Percentiles rank a stretch among this genome's conserved stretches.
Evolutionary conservation across 2,797 vertebrate species (phyloP).

Genomic region (Acrossocheilus fasciatus): DNA sequence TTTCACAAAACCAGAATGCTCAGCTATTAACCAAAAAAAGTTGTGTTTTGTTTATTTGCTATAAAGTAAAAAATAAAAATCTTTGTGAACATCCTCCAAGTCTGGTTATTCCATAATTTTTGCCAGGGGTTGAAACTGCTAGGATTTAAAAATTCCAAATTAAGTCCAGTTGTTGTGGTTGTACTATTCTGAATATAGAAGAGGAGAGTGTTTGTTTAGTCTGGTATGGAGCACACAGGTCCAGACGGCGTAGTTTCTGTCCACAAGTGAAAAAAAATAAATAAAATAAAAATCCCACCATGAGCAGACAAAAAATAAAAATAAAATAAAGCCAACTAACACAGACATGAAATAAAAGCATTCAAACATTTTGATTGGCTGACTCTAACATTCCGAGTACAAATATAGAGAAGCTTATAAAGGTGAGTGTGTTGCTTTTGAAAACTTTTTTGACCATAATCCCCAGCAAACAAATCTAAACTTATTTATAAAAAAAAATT

Average conservation of each 20-base stretch:
- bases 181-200: neutral
- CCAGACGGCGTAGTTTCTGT: neutral
- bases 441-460: slow-evolving; percentile 15
- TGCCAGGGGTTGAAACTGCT: neutral
- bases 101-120: neutral
- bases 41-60: slow-evolving; percentile 6
- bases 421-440: slow-evolving; percentile 46
- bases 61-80: neutral
- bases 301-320: neutral
- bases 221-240: neutral
- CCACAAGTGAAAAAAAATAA: neutral
- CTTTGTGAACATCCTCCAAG: neutral
- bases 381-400: slow-evolving; percentile 40
- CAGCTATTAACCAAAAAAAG: neutral
- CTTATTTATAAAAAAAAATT: neutral
- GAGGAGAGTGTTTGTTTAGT: neutral
- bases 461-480: neutral
- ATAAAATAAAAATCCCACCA: slow-evolving; percentile 10
- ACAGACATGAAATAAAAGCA: slow-evolving; percentile 25
- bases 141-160: neutral
- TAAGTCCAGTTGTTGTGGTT: neutral
- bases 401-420: slow-evolving; percentile 51
- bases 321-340: slow-evolving; percentile 24
- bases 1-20: neutral
- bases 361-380: slow-evolving; percentile 35